A percentile compares a stretch with the other conserved stretches of the same genome.
Evolutionary conservation across 2,888 invertebrate species (phyloP).

Genomic region (Epiblema foenella): DNA sequence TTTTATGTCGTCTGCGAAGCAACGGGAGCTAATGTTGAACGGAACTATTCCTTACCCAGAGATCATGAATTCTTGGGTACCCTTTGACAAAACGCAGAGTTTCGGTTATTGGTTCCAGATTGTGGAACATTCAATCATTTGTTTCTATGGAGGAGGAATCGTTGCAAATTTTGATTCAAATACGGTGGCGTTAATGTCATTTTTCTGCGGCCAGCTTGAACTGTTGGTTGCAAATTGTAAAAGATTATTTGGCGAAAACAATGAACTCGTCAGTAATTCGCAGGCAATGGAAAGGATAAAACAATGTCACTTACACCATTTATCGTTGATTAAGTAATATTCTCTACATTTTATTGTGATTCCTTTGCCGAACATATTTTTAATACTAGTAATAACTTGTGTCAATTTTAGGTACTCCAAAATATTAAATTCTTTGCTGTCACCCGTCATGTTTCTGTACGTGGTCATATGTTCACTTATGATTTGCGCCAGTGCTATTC

Average conservation of each 20-base stretch:
- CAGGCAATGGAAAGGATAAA: conserved; percentile 60
- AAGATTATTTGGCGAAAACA: conserved; percentile 59
- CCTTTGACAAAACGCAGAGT: conserved; percentile 66
- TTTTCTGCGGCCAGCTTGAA: conserved; percentile 73
- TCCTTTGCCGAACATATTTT: background rate
- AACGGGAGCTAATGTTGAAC: conserved; percentile 55
- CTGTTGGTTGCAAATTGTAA: conserved; percentile 64
- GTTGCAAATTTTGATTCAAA: conserved; percentile 74
- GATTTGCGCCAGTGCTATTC: conserved; percentile 77
- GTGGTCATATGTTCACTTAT: conserved; percentile 78
- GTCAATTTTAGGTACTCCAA: conserved; percentile 67
- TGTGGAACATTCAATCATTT: conserved; percentile 62
- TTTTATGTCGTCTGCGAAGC: conserved; percentile 57
- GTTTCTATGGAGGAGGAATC: conserved; percentile 72
- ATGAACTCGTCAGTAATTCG: conserved; percentile 49
- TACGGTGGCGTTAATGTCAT: conserved; percentile 71
- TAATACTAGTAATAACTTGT: background rate
- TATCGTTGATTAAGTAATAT: conserved; percentile 64
- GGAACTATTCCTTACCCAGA: conserved; percentile 66
- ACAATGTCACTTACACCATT: conserved; percentile 67
- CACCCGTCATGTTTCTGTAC: conserved; percentile 78
- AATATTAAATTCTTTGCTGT: conserved; percentile 67
- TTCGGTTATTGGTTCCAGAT: conserved; percentile 63
- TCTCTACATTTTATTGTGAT: conserved; percentile 17
- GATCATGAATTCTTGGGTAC: conserved; percentile 75